A percentile compares a stretch with the other conserved stretches of the same genome.
Evolutionary conservation across 2,113 vertebrate species (phyloP).

Genomic region (Epinephelus lanceolatus): DNA sequence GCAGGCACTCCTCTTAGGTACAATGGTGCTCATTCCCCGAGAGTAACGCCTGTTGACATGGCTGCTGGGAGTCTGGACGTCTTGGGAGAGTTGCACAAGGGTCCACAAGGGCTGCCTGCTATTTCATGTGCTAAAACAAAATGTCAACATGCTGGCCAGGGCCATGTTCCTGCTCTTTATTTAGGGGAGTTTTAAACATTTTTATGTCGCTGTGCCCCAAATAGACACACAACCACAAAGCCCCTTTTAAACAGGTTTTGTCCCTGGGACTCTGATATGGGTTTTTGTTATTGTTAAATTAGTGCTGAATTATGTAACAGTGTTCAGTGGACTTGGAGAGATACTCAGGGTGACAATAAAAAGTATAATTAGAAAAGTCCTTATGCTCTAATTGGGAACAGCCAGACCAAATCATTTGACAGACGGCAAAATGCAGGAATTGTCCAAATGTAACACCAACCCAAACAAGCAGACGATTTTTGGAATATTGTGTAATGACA

Average conservation of each 20-base stretch:
- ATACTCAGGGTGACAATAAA: conserved; percentile 4
- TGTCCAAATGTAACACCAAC: not conserved
- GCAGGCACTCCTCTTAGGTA: conserved; percentile 9
- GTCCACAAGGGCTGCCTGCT: conserved; percentile 29
- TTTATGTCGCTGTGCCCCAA: not conserved
- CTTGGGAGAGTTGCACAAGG: conserved; percentile 18
- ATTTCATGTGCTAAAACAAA: conserved; percentile 54
- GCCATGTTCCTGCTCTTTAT: conserved; percentile 28
- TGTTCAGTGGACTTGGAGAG: conserved; percentile 31
- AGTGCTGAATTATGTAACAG: conserved; percentile 9
- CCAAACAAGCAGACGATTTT: conserved; percentile 13
- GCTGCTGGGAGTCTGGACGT: conserved; percentile 55
- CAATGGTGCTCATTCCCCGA: conserved; percentile 49
- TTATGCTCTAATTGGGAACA: conserved; percentile 39
- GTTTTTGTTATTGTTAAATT: conserved; percentile 18
- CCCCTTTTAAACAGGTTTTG: not conserved
- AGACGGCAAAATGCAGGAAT: conserved; percentile 27
- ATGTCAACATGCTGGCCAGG: conserved; percentile 54
- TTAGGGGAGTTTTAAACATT: conserved; percentile 23
- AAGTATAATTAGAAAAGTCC: conserved; percentile 46
- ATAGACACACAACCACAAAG: conserved; percentile 21
- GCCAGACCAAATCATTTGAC: conserved; percentile 27
- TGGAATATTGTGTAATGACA: not conserved
- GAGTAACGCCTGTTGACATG: conserved; percentile 70
- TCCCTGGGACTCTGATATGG: not conserved